Percentiles rank a stretch among this genome's conserved stretches.
Evolutionary conservation across 37 sponge, comb jelly and placozoan genomes (phyloP).

Genomic region (Amphimedon queenslandica): DNA sequence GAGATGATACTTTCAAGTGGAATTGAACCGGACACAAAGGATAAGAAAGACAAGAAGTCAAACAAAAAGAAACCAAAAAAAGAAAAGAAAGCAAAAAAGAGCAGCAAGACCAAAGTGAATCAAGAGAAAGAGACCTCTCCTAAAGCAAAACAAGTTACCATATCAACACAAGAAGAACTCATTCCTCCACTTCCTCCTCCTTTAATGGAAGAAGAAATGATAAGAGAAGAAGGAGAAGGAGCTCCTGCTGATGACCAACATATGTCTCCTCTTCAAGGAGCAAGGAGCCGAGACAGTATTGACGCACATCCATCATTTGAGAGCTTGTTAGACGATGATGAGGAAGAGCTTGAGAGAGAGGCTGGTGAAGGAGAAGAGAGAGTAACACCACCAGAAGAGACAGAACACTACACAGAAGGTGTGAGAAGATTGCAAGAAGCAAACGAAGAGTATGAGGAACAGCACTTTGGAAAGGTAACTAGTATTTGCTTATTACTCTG

Average conservation of each 20-base stretch:
- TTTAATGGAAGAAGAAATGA: not conserved
- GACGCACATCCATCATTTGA: constrained; percentile 7
- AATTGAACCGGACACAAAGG: not conserved
- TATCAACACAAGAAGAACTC: not conserved
- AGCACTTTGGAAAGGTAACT: constrained; percentile 6
- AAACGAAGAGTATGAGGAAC: not conserved
- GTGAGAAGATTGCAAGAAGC: constrained; percentile 22
- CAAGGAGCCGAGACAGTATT: not conserved
- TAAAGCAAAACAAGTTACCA: not conserved
- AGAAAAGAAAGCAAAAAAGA: not conserved
- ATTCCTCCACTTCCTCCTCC: not conserved
- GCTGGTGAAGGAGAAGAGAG: not conserved
- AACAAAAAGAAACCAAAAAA: not conserved
- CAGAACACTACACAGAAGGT: constrained; percentile 3
- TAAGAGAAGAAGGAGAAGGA: not conserved
- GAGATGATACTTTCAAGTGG: too few species aligned
- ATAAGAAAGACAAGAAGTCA: not conserved
- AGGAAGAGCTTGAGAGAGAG: not conserved
- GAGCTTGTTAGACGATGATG: not conserved
- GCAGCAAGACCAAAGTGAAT: not conserved
- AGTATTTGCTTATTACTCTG: too few species aligned
- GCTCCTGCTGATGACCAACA: not conserved
- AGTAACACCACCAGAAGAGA: constrained; percentile 12
- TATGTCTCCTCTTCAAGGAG: not conserved
- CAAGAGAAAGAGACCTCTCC: not conserved